Evolutionary conservation across 2,888 invertebrate species (phyloP).

Genomic region (Stegana nigrithorax): DNA sequence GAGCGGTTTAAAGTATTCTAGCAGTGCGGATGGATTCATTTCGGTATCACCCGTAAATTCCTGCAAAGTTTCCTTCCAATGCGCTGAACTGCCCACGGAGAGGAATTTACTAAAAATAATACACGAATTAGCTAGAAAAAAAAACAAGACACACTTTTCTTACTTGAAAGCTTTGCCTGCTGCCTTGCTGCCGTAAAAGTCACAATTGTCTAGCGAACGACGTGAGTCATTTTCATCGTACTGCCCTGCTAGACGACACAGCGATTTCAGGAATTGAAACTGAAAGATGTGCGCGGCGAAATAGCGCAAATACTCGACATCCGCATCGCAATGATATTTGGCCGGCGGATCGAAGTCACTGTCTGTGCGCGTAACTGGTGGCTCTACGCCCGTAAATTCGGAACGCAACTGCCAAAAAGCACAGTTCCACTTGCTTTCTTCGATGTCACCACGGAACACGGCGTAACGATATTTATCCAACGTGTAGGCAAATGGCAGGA

Average conservation of each 20-base stretch:
- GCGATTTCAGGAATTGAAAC: constrained; percentile 80
- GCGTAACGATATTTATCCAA: constrained; percentile 79
- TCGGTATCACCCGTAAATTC: constrained; percentile 80
- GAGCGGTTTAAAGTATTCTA: constrained; percentile 85
- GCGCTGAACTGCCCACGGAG: constrained; percentile 77
- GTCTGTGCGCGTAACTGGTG: constrained; percentile 74
- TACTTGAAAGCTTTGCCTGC: constrained; percentile 80
- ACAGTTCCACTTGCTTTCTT: constrained; percentile 74
- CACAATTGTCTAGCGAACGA: constrained; percentile 76
- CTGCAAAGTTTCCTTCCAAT: constrained; percentile 86
- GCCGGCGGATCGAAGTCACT: constrained; percentile 81
- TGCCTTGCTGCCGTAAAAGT: constrained; percentile 83
- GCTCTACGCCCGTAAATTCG: constrained; percentile 75
- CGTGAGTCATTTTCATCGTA: constrained; percentile 72
- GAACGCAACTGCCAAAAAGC: constrained; percentile 77
- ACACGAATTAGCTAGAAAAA: neutral
- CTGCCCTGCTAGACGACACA: constrained; percentile 81
- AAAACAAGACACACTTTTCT: neutral
- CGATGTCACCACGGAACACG: constrained; percentile 74
- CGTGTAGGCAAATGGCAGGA: constrained; percentile 78
- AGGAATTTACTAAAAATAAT: constrained; percentile 72
- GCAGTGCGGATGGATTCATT: constrained; percentile 80
- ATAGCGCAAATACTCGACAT: constrained; percentile 77
- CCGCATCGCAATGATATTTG: constrained; percentile 80
- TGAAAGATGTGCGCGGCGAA: constrained; percentile 84